Percentiles rank a stretch among this genome's conserved stretches.
Conservation (phyloP, 2,888 invertebrate species). For the Amiota mariae region DNA sequence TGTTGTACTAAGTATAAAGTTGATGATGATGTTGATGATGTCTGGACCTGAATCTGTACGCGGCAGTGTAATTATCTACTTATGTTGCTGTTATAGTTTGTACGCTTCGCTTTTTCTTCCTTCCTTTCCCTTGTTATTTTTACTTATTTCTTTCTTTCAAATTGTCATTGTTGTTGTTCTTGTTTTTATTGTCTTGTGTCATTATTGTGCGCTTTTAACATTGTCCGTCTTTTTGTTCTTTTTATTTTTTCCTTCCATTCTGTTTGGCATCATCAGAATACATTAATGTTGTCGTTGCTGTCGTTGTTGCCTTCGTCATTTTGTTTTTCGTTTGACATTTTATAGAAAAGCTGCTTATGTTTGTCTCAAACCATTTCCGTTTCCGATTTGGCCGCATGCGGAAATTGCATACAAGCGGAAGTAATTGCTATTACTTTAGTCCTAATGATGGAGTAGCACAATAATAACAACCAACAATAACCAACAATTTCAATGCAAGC, state of each 20-base stretch:
- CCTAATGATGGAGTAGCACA: conserved; percentile 5
- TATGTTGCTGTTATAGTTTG: conserved; percentile 42
- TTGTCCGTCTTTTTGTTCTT: conserved; percentile 29
- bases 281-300: conserved; percentile 31
- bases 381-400: conserved; percentile 47
- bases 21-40: conserved; percentile 13
- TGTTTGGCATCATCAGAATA: neutral
- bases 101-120: neutral
- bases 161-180: conserved; percentile 22
- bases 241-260: conserved; percentile 50
- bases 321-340: conserved; percentile 54
- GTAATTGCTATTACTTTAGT: conserved; percentile 51
- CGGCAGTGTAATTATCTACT: conserved; percentile 63
- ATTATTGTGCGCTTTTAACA: conserved; percentile 44
- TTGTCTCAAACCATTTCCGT: conserved; percentile 31
- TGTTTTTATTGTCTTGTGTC: conserved; percentile 41
- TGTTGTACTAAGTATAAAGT: neutral
- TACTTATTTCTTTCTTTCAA: neutral
- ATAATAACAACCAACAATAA: neutral
- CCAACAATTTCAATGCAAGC: conserved; percentile 22
- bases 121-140: no score
- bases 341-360: conserved; percentile 60
- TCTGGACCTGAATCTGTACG: conserved; percentile 23
- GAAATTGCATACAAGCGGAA: conserved; percentile 64
- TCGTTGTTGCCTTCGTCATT: conserved; percentile 36